Evolutionary conservation across 2,797 vertebrate species (phyloP).

Genomic region (Etheostoma nigrum): DNA sequence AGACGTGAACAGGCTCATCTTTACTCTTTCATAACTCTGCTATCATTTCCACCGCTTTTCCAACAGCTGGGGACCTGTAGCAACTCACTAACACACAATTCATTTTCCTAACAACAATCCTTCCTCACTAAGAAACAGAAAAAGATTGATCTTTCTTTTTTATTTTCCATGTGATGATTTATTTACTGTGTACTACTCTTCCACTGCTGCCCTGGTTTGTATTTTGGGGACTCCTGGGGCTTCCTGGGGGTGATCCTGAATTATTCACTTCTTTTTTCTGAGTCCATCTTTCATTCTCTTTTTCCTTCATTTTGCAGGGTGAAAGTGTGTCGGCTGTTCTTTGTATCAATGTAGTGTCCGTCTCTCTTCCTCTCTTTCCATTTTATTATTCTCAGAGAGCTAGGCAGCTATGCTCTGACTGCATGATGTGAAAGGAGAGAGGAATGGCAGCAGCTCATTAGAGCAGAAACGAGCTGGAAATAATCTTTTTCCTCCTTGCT

Average conservation of each 20-base stretch:
- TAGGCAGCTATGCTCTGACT: constrained; percentile 57
- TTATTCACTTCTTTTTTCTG: constrained; percentile 67
- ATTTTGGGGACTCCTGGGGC: constrained; percentile 70
- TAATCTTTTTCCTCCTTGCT: constrained; percentile 57
- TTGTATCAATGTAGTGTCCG: constrained; percentile 60
- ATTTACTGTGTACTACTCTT: constrained; percentile 73
- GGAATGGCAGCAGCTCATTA: constrained; percentile 72
- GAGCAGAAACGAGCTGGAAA: constrained; percentile 67
- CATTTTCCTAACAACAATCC: constrained; percentile 62
- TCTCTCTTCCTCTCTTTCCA: constrained; percentile 41
- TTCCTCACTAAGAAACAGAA: constrained; percentile 44
- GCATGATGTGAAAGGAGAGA: constrained; percentile 61
- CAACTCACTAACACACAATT: constrained; percentile 53
- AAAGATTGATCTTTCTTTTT: constrained; percentile 62
- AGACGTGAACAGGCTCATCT: constrained; percentile 41
- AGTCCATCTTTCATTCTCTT: constrained; percentile 64
- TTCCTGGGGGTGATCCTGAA: constrained; percentile 67
- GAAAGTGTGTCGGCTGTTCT: constrained; percentile 60
- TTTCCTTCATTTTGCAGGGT: constrained; percentile 68
- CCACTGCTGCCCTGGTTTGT: constrained; percentile 68
- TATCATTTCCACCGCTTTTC: constrained; percentile 33
- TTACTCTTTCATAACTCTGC: constrained; percentile 43
- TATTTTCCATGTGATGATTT: constrained; percentile 73
- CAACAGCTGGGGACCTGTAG: constrained; percentile 52
- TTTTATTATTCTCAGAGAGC: constrained; percentile 73